These are phyloP conservation scores for Apteryx mantelli DNA, from an alignment of 2,113 vertebrate genomes.

Conservation along the genomic window DNA sequence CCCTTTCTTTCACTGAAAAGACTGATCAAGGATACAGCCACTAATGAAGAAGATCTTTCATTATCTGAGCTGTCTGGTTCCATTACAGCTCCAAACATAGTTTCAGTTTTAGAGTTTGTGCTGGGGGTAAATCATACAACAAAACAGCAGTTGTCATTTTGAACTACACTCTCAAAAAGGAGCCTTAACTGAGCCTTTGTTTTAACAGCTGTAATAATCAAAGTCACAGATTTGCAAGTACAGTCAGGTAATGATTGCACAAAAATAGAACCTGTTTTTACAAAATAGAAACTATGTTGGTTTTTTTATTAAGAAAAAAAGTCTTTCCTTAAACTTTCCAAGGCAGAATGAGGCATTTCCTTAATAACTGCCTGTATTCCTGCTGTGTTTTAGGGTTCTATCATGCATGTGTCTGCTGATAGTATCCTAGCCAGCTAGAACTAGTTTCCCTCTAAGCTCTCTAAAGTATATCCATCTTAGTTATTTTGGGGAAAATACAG, in stretches of 20 bases:
- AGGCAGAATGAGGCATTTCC: background rate
- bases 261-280: background rate
- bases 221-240: background rate
- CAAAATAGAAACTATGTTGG: background rate
- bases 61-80: slow-evolving; percentile 17
- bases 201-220: background rate
- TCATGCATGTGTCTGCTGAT: background rate
- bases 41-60: slow-evolving; percentile 45
- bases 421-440: background rate
- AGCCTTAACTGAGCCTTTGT: background rate
- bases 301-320: background rate
- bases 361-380: background rate
- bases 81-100: background rate
- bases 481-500: background rate
- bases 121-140: background rate
- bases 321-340: background rate
- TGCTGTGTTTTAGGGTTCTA: background rate
- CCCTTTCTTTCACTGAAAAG: slow-evolving; percentile 7
- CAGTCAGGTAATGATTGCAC: background rate
- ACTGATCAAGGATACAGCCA: slow-evolving; percentile 9
- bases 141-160: background rate
- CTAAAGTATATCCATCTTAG: background rate
- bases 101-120: background rate
- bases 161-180: background rate
- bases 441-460: background rate